phyloP scores from a whole-genome alignment of 2,797 vertebrate genomes.

The Caiman crocodilus region DNA sequence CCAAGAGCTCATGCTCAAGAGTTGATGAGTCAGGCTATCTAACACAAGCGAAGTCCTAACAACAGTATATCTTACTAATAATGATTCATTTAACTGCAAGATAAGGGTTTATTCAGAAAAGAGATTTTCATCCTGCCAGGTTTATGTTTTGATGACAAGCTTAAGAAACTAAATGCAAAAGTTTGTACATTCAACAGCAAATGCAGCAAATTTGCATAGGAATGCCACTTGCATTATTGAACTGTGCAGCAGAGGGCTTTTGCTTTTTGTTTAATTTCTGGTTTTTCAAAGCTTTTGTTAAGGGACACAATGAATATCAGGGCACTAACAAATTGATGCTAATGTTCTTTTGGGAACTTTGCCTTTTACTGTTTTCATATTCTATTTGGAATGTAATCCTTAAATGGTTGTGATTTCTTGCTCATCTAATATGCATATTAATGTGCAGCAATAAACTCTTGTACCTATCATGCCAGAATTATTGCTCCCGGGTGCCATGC shows the following conservation, averaged over 20 bases:
- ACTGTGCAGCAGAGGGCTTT: background rate
- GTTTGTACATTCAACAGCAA: no score
- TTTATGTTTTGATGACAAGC: no score
- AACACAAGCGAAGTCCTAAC: no score
- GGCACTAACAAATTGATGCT: constrained; percentile 15
- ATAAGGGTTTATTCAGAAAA: no score
- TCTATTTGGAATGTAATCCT: background rate
- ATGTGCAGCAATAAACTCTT: background rate
- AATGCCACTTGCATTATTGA: constrained; percentile 35
- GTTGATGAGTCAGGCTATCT: no score
- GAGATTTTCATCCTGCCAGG: no score
- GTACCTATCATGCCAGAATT: no score
- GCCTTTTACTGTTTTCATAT: constrained; percentile 27
- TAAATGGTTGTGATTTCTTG: background rate
- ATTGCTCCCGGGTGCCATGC: no score
- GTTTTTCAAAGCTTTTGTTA: constrained; percentile 46
- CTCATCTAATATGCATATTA: constrained; percentile 56
- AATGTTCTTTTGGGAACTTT: constrained; percentile 38
- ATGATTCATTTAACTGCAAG: no score
- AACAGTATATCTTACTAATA: no score
- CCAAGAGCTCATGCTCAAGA: no score
- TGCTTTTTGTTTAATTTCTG: constrained; percentile 25
- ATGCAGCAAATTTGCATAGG: constrained; percentile 31
- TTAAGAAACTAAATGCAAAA: no score
- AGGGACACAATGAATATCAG: constrained; percentile 17